These are phyloP conservation scores for Eubasilissa splendida DNA, from an alignment of 2,888 invertebrate species.

Conservation along the genomic window DNA sequence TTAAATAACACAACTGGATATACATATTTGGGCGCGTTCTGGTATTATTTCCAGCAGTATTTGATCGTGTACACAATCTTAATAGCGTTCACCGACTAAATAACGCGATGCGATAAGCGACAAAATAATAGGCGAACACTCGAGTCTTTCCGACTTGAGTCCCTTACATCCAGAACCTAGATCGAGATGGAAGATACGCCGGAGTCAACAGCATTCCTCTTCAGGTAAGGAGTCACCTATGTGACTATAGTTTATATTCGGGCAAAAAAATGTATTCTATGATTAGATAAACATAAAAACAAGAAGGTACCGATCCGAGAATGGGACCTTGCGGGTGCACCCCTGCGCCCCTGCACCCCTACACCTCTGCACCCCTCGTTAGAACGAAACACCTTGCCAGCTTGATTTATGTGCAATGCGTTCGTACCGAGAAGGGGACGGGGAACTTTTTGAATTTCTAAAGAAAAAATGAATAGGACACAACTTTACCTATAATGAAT, in stretches of 20 bases:
- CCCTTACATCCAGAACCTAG: constrained; percentile 45
- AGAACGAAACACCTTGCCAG: constrained; percentile 53
- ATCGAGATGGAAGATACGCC: constrained; percentile 51
- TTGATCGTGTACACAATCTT: constrained; percentile 37
- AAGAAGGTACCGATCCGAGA: background rate
- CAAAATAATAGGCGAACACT: constrained; percentile 34
- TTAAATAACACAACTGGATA: constrained; percentile 27
- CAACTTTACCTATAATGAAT: constrained; percentile 54
- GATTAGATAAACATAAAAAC: constrained; percentile 29
- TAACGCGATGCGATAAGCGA: constrained; percentile 33
- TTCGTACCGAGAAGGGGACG: constrained; percentile 32
- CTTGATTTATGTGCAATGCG: constrained; percentile 52
- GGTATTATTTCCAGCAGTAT: constrained; percentile 21
- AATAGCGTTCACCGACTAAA: constrained; percentile 33
- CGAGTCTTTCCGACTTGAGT: constrained; percentile 40
- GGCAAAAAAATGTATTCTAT: constrained; percentile 1
- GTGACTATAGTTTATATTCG: background rate
- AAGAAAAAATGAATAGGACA: constrained; percentile 55
- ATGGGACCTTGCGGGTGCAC: background rate
- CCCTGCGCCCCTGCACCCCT: background rate
- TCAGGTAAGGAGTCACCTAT: constrained; percentile 35
- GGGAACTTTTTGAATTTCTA: constrained; percentile 32
- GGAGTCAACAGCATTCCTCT: constrained; percentile 48
- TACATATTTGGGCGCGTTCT: background rate
- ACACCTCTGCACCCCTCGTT: too few species aligned